Evolutionary conservation across 1,140 invertebrate species (phyloP).

Genomic region (Pemphigus obesinymphae): DNA sequence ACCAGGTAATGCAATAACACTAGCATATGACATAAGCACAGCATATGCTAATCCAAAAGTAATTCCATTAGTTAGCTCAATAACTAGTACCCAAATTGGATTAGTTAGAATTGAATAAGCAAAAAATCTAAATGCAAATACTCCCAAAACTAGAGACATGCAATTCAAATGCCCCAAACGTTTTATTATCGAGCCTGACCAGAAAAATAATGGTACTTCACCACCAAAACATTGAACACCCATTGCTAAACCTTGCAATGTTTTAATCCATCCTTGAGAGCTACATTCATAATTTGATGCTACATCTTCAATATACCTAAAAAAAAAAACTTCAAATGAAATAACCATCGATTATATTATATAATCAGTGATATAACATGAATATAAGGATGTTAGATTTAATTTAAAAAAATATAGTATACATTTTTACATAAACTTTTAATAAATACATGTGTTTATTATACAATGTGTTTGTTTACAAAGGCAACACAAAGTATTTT

Average conservation of each 20-base stretch:
- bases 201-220: conserved; percentile 84
- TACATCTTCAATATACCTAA: conserved; percentile 66
- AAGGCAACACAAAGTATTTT: no score
- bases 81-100: conserved; percentile 75
- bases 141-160: conserved; percentile 75
- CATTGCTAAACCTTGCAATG: conserved; percentile 72
- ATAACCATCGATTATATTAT: no score
- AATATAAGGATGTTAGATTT: no score
- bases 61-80: conserved; percentile 81
- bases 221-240: conserved; percentile 78
- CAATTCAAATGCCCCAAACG: conserved; percentile 76
- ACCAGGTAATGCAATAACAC: conserved; percentile 75
- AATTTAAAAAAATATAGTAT: background rate
- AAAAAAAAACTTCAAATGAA: conserved; percentile 5
- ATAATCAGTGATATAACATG: no score
- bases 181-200: conserved; percentile 73
- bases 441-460: no score
- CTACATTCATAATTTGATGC: conserved; percentile 53
- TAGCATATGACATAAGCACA: conserved; percentile 83
- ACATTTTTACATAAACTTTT: background rate
- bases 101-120: conserved; percentile 74
- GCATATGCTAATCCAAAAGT: conserved; percentile 86
- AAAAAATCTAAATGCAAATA: conserved; percentile 70
- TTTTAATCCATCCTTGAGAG: conserved; percentile 62
- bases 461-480: no score